Evolutionary conservation across 2,888 invertebrate genomes (phyloP).

Genomic region (Scotopteryx bipunctaria): DNA sequence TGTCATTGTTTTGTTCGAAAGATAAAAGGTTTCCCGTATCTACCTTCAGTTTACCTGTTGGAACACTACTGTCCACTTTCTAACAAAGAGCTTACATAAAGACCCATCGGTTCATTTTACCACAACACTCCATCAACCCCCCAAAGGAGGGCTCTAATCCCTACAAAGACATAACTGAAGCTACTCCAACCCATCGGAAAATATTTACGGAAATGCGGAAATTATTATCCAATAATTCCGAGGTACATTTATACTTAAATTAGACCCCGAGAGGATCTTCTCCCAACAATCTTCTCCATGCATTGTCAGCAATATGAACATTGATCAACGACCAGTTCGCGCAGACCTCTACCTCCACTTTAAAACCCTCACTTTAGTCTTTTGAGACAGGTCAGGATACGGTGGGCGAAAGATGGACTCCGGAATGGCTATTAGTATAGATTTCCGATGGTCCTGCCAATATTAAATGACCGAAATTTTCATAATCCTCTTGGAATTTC

Average conservation of each 20-base stretch:
- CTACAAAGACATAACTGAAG: constrained; percentile 30
- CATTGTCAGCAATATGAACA: constrained; percentile 58
- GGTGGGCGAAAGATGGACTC: constrained; percentile 46
- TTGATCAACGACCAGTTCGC: constrained; percentile 39
- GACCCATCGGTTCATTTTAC: constrained; percentile 24
- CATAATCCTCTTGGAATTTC: constrained; percentile 33
- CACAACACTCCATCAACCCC: constrained; percentile 26
- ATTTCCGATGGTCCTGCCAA: constrained; percentile 56
- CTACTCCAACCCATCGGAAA: constrained; percentile 24
- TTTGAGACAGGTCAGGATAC: constrained; percentile 33
- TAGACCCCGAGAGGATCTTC: constrained; percentile 55
- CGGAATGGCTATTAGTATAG: constrained; percentile 61
- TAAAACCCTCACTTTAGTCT: constrained; percentile 5
- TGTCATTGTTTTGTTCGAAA: neutral
- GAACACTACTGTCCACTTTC: neutral
- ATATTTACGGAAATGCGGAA: constrained; percentile 35
- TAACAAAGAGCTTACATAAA: constrained; percentile 23
- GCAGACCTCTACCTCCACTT: constrained; percentile 30
- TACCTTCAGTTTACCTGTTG: neutral
- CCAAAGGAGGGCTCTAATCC: constrained; percentile 15
- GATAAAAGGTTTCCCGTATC: constrained; percentile 6
- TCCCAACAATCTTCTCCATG: constrained; percentile 61
- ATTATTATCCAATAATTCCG: constrained; percentile 42
- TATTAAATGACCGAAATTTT: constrained; percentile 51
- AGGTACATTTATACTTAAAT: constrained; percentile 57